Percentiles rank a stretch among this genome's conserved stretches.
Evolutionary conservation across 2,113 vertebrate genomes (phyloP).

Genomic region (Hypanus sabinus): DNA sequence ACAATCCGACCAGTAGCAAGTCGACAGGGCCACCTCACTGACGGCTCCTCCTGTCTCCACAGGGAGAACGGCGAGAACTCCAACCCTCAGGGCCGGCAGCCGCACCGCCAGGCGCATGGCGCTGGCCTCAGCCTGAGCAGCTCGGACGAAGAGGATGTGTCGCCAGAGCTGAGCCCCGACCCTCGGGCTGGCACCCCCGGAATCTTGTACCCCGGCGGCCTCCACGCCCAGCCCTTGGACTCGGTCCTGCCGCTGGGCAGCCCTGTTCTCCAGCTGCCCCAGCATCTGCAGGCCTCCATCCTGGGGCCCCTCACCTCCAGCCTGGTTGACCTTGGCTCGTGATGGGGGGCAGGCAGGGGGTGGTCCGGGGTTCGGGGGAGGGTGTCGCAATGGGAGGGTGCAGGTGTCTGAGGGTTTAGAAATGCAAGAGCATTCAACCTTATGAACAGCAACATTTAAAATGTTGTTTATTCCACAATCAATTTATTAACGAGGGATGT

Average conservation of each 20-base stretch:
- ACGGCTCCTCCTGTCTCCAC: not conserved
- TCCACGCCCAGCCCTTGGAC: not conserved
- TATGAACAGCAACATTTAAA: too few species aligned
- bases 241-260: not conserved
- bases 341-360: not conserved
- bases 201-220: slow-evolving; percentile 12
- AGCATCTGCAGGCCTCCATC: slow-evolving; percentile 11
- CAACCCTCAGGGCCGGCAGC: slow-evolving; percentile 28
- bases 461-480: too few species aligned
- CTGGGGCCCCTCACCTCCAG: slow-evolving; percentile 37
- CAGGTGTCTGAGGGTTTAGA: not conserved
- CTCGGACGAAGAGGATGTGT: slow-evolving; percentile 50
- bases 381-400: not conserved
- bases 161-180: slow-evolving; percentile 34
- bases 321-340: slow-evolving; percentile 38
- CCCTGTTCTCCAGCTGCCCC: not conserved
- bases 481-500: too few species aligned
- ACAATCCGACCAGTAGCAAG: too few species aligned
- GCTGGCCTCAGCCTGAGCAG: slow-evolving; percentile 39
- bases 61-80: slow-evolving; percentile 35
- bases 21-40: too few species aligned
- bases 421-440: too few species aligned
- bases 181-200: slow-evolving; percentile 42
- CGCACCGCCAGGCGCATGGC: slow-evolving; percentile 6
- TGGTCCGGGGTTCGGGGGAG: not conserved